phyloP scores from a whole-genome alignment of 2,888 invertebrate species.

The Spatulosminthurus flaviceps region DNA sequence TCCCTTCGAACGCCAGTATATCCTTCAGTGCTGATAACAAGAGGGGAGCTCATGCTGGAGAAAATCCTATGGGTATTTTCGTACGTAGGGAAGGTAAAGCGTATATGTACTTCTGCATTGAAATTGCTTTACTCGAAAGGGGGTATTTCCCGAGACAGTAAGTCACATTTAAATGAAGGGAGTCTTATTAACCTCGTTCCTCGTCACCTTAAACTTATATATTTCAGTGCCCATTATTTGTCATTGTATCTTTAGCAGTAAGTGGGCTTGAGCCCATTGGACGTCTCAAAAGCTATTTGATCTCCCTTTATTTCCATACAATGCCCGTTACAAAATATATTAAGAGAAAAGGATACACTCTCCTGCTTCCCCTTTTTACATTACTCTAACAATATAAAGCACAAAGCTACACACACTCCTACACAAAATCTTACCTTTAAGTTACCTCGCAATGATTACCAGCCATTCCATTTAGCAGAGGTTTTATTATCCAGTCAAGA shows the following conservation, averaged over 20 bases:
- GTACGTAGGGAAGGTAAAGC: neutral
- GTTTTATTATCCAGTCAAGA: too few species aligned
- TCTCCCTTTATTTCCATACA: neutral
- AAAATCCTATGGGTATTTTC: neutral
- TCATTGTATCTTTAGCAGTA: neutral
- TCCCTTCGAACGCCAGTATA: too few species aligned
- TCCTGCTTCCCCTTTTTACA: too few species aligned
- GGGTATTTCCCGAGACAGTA: neutral
- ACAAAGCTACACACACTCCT: too few species aligned
- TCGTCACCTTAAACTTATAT: constrained; percentile 19
- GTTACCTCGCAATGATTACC: too few species aligned
- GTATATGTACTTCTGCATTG: neutral
- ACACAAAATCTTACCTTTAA: too few species aligned
- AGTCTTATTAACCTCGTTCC: neutral
- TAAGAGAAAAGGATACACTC: too few species aligned
- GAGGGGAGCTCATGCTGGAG: neutral
- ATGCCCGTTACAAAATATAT: neutral
- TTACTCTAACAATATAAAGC: too few species aligned
- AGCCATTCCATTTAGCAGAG: too few species aligned
- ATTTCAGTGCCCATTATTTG: constrained; percentile 3
- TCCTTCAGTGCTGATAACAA: neutral
- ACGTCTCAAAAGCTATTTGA: neutral
- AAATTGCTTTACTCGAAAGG: too few species aligned
- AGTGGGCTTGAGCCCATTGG: neutral
- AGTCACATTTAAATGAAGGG: neutral